Conservation (phyloP, 1,140 invertebrate species). For the Triops cancriformis region DNA sequence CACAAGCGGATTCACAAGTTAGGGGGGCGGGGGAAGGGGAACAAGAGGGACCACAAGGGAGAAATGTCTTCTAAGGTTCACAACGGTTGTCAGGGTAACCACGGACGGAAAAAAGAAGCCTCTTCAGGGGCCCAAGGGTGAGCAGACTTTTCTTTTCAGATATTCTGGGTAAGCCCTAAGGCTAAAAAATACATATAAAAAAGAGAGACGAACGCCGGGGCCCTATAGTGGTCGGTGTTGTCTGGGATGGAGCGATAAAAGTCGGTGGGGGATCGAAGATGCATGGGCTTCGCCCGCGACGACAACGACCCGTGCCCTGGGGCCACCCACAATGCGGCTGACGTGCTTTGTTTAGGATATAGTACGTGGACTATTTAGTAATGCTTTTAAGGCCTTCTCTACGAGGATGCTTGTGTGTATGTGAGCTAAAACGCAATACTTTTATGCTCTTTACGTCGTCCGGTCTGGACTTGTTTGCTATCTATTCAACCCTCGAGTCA, state of each 20-base stretch:
- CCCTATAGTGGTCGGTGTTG: neutral
- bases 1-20: neutral
- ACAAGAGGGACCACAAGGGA: neutral
- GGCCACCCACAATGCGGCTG: neutral
- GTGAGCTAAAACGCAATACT: neutral
- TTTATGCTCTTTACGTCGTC: no score
- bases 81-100: constrained; percentile 9
- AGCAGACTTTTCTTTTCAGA: neutral
- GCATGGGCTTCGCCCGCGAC: neutral
- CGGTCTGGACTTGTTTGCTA: no score
- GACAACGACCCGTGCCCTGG: constrained; percentile 1
- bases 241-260: constrained; percentile 13
- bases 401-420: neutral
- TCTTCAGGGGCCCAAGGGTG: neutral
- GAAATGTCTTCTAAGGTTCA: constrained; percentile 1
- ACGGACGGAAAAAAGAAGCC: neutral
- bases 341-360: neutral
- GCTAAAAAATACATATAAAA: neutral
- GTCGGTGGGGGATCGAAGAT: neutral
- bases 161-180: neutral
- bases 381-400: neutral
- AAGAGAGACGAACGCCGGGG: neutral
- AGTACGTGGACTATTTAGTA: neutral
- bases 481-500: no score
- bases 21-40: neutral